Evolutionary conservation across 2,113 vertebrate genomes (phyloP).

Genomic region (Electrona antarctica): DNA sequence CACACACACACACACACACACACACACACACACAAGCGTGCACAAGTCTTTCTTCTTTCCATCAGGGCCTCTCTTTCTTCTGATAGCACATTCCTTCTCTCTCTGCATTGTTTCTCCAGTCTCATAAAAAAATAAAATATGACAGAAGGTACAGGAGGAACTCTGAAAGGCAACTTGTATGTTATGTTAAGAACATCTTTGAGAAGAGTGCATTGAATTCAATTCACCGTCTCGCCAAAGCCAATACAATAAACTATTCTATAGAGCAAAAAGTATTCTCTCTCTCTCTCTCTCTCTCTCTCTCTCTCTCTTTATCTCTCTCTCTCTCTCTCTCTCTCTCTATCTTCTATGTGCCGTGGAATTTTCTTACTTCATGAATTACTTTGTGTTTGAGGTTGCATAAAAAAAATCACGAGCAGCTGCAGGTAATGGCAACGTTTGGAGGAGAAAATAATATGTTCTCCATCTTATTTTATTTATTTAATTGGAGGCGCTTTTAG

Average conservation of each 20-base stretch:
- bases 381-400: conserved; percentile 26
- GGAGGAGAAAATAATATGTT: conserved; percentile 39
- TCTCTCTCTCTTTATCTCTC: neutral
- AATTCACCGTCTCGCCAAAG: neutral
- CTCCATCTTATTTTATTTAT: conserved; percentile 27
- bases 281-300: neutral
- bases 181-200: neutral
- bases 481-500: conserved; percentile 12
- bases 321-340: neutral
- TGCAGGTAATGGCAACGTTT: conserved; percentile 20
- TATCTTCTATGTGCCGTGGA: neutral
- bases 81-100: neutral
- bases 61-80: neutral
- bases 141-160: neutral
- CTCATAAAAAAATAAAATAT: neutral
- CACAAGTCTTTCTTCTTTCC: neutral
- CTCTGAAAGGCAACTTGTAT: no score
- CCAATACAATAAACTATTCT: neutral
- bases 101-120: neutral
- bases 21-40: neutral
- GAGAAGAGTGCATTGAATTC: neutral
- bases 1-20: neutral
- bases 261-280: no score
- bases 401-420: conserved; percentile 36
- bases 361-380: conserved; percentile 22